Conservation (phyloP, 2,113 vertebrate genomes). For the Zingel zingel region DNA sequence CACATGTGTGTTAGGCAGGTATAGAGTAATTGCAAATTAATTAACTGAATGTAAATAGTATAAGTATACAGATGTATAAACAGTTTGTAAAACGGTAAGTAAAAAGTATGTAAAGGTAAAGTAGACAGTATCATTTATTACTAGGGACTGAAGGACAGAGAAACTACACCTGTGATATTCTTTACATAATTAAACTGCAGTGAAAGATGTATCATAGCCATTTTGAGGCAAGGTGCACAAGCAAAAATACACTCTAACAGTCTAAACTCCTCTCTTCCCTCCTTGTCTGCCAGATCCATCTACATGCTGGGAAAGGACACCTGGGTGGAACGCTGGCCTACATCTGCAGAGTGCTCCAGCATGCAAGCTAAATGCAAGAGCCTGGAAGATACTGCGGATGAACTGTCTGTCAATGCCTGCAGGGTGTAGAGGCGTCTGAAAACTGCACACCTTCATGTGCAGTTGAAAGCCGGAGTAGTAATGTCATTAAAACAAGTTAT, state of each 20-base stretch:
- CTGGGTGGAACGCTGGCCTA: slow-evolving; percentile 84
- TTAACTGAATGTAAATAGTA: too few species aligned
- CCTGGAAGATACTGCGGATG: slow-evolving; percentile 44
- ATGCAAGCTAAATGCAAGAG: slow-evolving; percentile 60
- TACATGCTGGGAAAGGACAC: slow-evolving; percentile 81
- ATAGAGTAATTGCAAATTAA: too few species aligned
- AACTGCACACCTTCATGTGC: too few species aligned
- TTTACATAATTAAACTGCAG: not conserved
- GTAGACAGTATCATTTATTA: too few species aligned
- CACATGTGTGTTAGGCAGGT: too few species aligned
- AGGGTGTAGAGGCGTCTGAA: slow-evolving; percentile 38
- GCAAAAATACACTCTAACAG: not conserved
- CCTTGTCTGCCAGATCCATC: slow-evolving; percentile 59
- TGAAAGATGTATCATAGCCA: not conserved
- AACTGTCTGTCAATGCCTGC: slow-evolving; percentile 65
- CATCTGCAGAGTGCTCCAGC: slow-evolving; percentile 64
- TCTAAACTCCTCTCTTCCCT: not conserved
- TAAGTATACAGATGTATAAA: too few species aligned
- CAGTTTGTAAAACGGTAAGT: too few species aligned
- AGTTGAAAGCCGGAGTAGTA: not conserved
- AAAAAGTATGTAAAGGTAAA: too few species aligned
- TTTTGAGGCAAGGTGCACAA: not conserved
- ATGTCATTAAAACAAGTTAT: not conserved
- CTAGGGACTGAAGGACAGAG: too few species aligned
- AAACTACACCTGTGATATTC: not conserved